phyloP scores from a whole-genome alignment of 2,888 invertebrate genomes.

The Calameuta idolon region DNA sequence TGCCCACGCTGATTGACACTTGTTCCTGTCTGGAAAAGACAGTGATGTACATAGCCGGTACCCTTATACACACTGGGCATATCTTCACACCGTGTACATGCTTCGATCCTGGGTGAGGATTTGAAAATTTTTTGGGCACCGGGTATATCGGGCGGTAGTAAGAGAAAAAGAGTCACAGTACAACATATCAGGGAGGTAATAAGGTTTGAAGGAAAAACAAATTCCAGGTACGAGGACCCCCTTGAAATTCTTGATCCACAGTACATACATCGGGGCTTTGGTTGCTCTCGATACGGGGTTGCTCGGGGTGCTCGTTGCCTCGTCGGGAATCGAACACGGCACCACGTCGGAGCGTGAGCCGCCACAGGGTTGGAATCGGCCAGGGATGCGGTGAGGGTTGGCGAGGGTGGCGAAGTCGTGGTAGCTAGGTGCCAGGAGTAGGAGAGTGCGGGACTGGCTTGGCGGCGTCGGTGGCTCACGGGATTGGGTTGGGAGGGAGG shows the following conservation, averaged over 20 bases:
- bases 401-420: slow-evolving; percentile 18
- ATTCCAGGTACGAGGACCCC: not conserved
- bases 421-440: slow-evolving; percentile 19
- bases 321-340: slow-evolving; percentile 46
- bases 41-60: slow-evolving; percentile 27
- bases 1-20: slow-evolving; percentile 59
- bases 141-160: not conserved
- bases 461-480: not conserved
- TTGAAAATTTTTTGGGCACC: not conserved
- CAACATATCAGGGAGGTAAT: not conserved
- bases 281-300: not conserved
- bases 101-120: not conserved
- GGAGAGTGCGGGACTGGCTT: slow-evolving; percentile 31
- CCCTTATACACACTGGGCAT: not conserved
- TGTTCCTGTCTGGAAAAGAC: slow-evolving; percentile 51
- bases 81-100: not conserved
- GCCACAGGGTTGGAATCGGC: slow-evolving; percentile 16
- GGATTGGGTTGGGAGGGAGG: not conserved
- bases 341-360: slow-evolving; percentile 36
- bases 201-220: not conserved
- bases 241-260: not conserved
- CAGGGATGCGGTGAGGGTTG: slow-evolving; percentile 1
- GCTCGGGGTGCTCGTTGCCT: slow-evolving; percentile 25
- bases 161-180: not conserved
- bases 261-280: not conserved